Evolutionary conservation across 1,140 invertebrate species (phyloP), one percentile per base, ranked within the genome.

Genomic region (Plectus sambesii): DNA sequence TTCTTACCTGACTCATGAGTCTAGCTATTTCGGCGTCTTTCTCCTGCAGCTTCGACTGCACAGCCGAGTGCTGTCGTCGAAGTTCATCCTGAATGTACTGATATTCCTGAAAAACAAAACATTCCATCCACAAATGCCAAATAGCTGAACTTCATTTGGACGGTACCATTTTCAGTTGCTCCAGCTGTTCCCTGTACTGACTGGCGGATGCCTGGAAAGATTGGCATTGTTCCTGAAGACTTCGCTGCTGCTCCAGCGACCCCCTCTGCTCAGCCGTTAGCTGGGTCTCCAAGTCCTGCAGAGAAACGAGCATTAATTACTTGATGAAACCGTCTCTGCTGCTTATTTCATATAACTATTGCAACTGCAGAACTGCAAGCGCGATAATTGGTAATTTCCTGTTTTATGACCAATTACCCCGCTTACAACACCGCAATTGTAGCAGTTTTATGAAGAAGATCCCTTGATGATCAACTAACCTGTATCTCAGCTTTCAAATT

Each of bases 21-120:
- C 74, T 75, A 9, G 76, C 73, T 50, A 81, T 77, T 66, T 81
- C 80, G 8, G 66, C 58, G 52, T 81, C 78, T 49, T 76, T 73
- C 56, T 81, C 79, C 58, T 72, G 72, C 6, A 80, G 58, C 60
- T 76, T 71, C 20, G 64, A 55, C 43, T 76, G 72, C 25, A 77
- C 74, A 52, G 64, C 68, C 37, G 70, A 72, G 47, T 74, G 73
- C 53, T 78, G 75, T 55, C 72, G 70, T 30, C 70, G 66, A 17
- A 79, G 55, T 57, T 81, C 80, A 58, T 79, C 79, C 50, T 76
- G 74, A 8, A 76, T 63, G 46, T 72, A 74, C 52, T 76, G 72
- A 49, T 79, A 55, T 67, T 81, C 79, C 78, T 81, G 47, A 15
- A 49, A 20, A 25, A 40, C n/a, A 20, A 25, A 40, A 27, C 47